A percentile compares a stretch with the other conserved stretches of the same genome.
phyloP scores from a whole-genome alignment of 2,888 invertebrate species.

The Antheraea assamensis region DNA sequence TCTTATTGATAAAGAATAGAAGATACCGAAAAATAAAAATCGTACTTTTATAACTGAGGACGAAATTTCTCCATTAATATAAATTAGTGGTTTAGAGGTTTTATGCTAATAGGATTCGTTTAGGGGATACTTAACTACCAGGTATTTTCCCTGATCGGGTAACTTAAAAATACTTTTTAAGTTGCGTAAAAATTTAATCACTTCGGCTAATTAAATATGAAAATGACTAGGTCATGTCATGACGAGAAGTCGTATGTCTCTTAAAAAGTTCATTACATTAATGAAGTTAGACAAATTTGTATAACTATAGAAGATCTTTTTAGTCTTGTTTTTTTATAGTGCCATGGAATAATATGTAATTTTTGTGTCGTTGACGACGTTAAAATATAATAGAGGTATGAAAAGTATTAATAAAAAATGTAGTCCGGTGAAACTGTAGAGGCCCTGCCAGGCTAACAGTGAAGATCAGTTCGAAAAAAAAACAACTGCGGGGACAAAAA shows the following conservation, averaged over 20 bases:
- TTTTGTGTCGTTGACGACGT: neutral
- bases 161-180: slow-evolving; percentile 53
- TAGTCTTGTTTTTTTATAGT: neutral
- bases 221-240: slow-evolving; percentile 21
- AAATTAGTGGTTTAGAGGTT: slow-evolving; percentile 49
- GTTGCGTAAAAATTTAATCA: slow-evolving; percentile 64
- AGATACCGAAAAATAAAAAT: slow-evolving; percentile 22
- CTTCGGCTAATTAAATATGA: slow-evolving; percentile 55
- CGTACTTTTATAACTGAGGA: slow-evolving; percentile 47
- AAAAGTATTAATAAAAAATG: neutral
- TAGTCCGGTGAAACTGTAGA: too few species aligned
- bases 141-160: slow-evolving; percentile 34
- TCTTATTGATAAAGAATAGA: slow-evolving; percentile 24
- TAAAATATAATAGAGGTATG: neutral
- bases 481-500: too few species aligned
- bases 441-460: too few species aligned
- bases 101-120: slow-evolving; percentile 51
- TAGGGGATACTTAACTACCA: slow-evolving; percentile 36
- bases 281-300: slow-evolving; percentile 12
- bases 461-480: too few species aligned
- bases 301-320: neutral
- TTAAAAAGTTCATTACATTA: slow-evolving; percentile 9
- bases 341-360: neutral
- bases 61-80: slow-evolving; percentile 66
- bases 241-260: slow-evolving; percentile 15